Evolutionary conservation across 1,140 invertebrate species (phyloP).

Genomic region (Magallana ariakensis): DNA sequence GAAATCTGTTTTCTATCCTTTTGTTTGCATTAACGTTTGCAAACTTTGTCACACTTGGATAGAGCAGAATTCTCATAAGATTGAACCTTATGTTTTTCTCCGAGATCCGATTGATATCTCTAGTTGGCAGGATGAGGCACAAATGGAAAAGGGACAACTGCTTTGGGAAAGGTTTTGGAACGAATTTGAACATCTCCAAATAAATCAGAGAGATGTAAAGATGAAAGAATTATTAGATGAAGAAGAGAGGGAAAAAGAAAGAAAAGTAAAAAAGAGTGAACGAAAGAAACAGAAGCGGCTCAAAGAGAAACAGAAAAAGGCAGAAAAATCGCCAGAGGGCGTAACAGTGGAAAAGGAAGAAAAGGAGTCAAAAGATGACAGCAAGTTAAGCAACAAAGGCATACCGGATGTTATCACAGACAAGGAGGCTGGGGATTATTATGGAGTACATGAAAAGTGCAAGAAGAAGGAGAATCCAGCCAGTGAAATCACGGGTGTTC

Average conservation of each 20-base stretch:
- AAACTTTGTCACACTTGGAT: constrained; percentile 61
- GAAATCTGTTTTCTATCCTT: constrained; percentile 49
- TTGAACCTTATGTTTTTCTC: constrained; percentile 43
- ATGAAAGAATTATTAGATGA: constrained; percentile 63
- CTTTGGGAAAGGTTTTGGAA: constrained; percentile 59
- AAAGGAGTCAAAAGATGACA: neutral
- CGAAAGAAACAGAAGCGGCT: constrained; percentile 61
- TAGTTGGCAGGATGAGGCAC: constrained; percentile 34
- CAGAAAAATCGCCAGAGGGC: neutral
- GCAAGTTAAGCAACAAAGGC: neutral
- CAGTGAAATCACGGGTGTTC: neutral
- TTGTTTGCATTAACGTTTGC: constrained; percentile 54
- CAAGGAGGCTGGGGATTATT: neutral
- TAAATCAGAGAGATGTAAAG: constrained; percentile 56
- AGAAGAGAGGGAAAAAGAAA: constrained; percentile 61
- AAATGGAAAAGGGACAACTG: constrained; percentile 27
- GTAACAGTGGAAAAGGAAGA: neutral
- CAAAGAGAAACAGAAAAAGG: constrained; percentile 55
- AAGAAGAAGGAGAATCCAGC: neutral
- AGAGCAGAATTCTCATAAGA: constrained; percentile 56
- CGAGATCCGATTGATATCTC: constrained; percentile 4
- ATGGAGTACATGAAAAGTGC: neutral
- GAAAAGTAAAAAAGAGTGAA: constrained; percentile 63
- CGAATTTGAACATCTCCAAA: constrained; percentile 55
- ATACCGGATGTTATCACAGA: neutral